Evolutionary conservation across 1,140 invertebrate species (phyloP).

Genomic region (Diuraphis noxia): DNA sequence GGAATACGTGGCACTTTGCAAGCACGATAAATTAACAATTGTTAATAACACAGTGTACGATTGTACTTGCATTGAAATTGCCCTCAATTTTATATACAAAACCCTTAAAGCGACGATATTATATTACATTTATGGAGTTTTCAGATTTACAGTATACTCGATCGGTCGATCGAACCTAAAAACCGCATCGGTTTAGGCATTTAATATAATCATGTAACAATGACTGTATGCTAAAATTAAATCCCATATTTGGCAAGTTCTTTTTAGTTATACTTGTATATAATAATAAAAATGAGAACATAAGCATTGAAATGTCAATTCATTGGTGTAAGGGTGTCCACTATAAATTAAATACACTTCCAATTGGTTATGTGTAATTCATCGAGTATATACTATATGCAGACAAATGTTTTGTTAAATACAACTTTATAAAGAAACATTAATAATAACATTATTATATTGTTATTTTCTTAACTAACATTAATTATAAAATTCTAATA

Average conservation of each 20-base stretch:
- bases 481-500: background rate
- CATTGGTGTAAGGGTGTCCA: too few species aligned
- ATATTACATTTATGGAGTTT: background rate
- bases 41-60: background rate
- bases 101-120: background rate
- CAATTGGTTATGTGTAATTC: background rate
- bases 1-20: background rate
- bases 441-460: background rate
- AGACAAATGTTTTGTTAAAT: background rate
- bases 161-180: background rate
- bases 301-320: too few species aligned
- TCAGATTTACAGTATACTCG: background rate
- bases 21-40: background rate
- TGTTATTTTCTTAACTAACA: background rate
- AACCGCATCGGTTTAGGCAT: background rate
- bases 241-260: background rate
- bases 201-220: background rate
- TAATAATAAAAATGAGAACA: too few species aligned
- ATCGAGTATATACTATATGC: background rate
- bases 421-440: background rate
- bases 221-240: background rate
- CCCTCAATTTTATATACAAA: background rate
- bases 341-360: background rate
- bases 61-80: background rate
- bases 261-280: background rate